phyloP scores from a whole-genome alignment of 2,113 vertebrate genomes.

The Pionites leucogaster region DNA sequence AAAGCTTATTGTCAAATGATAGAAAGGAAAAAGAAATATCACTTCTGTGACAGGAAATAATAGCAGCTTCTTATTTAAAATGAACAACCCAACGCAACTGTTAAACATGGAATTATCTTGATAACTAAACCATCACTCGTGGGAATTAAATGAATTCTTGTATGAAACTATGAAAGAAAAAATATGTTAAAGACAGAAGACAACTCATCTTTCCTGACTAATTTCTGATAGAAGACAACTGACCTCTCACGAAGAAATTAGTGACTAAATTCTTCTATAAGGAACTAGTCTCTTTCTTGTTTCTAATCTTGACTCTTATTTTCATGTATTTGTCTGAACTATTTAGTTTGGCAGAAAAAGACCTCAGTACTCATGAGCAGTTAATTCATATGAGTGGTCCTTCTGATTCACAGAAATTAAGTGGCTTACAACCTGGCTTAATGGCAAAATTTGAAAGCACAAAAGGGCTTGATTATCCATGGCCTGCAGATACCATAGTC shows the following conservation, averaged over 20 bases:
- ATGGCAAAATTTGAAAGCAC: neutral
- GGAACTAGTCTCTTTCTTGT: neutral
- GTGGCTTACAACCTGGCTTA: neutral
- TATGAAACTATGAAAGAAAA: neutral
- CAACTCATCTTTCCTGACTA: neutral
- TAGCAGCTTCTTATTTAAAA: neutral
- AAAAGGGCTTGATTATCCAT: neutral
- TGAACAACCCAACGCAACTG: neutral
- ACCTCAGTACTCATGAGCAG: neutral
- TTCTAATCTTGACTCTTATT: neutral
- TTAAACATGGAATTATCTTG: conserved; percentile 4
- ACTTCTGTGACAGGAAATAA: conserved; percentile 11
- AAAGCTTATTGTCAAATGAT: conserved; percentile 43
- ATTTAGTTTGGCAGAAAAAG: neutral
- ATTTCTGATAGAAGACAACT: neutral
- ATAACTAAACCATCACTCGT: neutral
- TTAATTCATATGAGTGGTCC: neutral
- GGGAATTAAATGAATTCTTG: neutral
- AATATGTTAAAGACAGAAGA: neutral
- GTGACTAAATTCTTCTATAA: neutral
- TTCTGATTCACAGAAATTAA: neutral
- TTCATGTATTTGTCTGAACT: neutral
- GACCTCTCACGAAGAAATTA: neutral
- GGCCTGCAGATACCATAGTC: neutral
- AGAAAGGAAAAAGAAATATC: neutral